Base-by-base conservation (phyloP, 2,888 invertebrate species). In the Hirtodrosophila duncani region DNA sequence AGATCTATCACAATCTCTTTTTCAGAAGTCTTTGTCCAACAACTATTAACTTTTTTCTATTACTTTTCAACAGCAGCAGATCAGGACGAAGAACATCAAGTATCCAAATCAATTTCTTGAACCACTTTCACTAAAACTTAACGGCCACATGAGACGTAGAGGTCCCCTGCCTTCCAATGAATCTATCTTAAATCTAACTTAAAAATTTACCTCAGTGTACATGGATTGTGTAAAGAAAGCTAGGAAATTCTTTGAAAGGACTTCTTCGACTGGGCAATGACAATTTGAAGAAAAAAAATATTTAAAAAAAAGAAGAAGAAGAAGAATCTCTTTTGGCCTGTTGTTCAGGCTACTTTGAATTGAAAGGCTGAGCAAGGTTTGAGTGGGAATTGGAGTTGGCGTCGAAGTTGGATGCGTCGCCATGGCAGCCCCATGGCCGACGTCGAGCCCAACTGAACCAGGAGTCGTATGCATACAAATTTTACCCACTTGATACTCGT, bases 221-320 rank as follows among this genome's bases (percentile, higher is more conserved):
- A 13, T 33, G 31, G 29, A 31, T 20, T 36, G 49, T 41, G 36
- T 41, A 67, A 51, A 78, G 74, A 69, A 69, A 77, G 67, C 49
- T 62, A 80, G 80, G 74, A 81, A 72, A 79, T 81, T 81, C 77
- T 71, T 63, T 79, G 71, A 81, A n/a, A 81, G 75, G 80, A 75
- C 26, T 36, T 18, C 37, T 8, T 21, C 16, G 36, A 8, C 30
- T 38, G 50, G 46, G 60, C 80, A 67, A 67, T 72, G 71, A 67
- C 75, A 81, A 70, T 75, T 81, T 64, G 52, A 69, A 74, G 56
- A 42, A 38, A 33, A 34, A 18, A 4, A 3, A 18, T 7, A 21
- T 20, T 20, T 20, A 21, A n/a, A n/a, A n/a, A n/a, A n/a, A n/a
- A n/a, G n/a, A n/a, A n/a, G n/a, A n/a, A n/a, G n/a, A n/a, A 43